Base-by-base conservation (phyloP, 2,888 invertebrate species). In the Strigamia transsilvanica region DNA sequence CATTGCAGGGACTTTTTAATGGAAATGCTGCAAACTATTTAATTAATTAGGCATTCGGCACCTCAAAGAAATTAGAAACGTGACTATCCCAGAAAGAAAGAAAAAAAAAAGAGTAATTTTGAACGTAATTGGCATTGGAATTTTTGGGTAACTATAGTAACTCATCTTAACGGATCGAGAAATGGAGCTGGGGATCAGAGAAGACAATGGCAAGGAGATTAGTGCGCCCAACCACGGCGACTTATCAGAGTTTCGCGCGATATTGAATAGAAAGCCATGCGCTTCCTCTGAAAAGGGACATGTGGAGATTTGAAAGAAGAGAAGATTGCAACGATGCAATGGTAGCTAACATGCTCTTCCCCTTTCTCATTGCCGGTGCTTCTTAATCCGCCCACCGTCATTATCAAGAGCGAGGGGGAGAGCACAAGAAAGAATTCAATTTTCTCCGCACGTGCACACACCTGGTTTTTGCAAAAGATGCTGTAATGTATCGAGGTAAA, bases 121-220 rank as follows among this genome's bases (percentile, higher is more conserved):
- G 21, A 66, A 18, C 61, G 7, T 66, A 66, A 66, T 66, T 66
- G 61, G 4, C 61, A 66, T 66, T 66, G 61, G 61, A 66, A 66
- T 66, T 66, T 66, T 23, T 66, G 61, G 61, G 61, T 66, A 21
- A 66, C 61, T 9, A 66, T 66, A 66, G 61, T 23, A 66, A 66
- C 61, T 66, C 61, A 66, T 66, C 61, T 66, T 66, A 12, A 18
- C 23, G 61, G 61, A 66, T 66, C 61, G 61, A 66, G 61, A 66
- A 66, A 21, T 21, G 61, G 61, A 66, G 61, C 61, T 12, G 21
- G 61, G 61, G 61, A 66, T 66, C 61, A 66, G 61, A 66, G 61
- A 66, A 66, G 61, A 66, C 61, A 66, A 66, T 66, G 61, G 61
- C 61, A 66, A 66, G 61, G 61, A 66, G 61, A 66, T 66, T 66